Evolutionary conservation across 2,797 vertebrate genomes (phyloP), one percentile per base, ranked within the genome.

Genomic region (Sphaeramia orbicularis): DNA sequence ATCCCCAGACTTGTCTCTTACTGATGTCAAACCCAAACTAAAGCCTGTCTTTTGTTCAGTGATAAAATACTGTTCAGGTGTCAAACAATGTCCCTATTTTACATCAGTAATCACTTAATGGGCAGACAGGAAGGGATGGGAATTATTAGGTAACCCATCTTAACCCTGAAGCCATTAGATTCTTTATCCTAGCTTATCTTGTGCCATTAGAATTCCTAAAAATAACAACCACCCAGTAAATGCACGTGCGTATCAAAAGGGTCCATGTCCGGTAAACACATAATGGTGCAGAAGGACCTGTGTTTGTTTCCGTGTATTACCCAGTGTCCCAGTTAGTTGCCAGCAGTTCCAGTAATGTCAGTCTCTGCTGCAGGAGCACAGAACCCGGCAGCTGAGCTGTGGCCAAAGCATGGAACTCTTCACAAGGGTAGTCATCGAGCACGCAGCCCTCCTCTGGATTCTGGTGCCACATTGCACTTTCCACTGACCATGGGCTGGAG

Each of bases 251-350:
- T 35, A 6, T 58, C 12, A 59, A 64, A 45, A 51, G 18, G 19
- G 13, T 59, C 13, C 70, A 32, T 21, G 36, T 27, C 19, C 41
- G 40, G 9, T 36, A 3, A 11, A 68, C 40, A 55, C 51, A 57
- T 43, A 41, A 14, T 44, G 59, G 51, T 19, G 61, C 12, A 21
- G 47, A 49, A 69, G 7, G 53, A 50, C 13, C 44, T 55, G 76
- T 63, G 6, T 44, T 2, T n/a, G 6, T 40, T 10, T 64, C 48
- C 59, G 42, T n/a, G 36, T 18, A 36, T 84, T 93, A 95, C 95
- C 94, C 94, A 1, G 90, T 86, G 45, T 93, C 88, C 95, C 95
- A 95, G 90, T 95, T 93, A 38, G 65, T 54, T 5, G 86, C 83
- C 83, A 95, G 84, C 55, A 94, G 86, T 58, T 74, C 67, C 72